Evolutionary conservation across 2,888 invertebrate genomes (phyloP).

Genomic region (Hartigia nigra): DNA sequence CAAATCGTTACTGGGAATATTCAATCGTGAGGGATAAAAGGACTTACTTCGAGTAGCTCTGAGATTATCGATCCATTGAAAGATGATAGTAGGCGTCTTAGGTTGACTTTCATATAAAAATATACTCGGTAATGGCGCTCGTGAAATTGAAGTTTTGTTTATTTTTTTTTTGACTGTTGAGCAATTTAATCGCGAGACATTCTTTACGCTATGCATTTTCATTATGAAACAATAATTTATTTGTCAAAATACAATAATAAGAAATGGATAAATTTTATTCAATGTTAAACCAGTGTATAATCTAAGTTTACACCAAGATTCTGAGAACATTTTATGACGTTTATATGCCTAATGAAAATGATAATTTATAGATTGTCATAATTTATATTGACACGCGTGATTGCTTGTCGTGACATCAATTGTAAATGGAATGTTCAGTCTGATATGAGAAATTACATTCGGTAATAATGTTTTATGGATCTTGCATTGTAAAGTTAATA

Average conservation of each 20-base stretch:
- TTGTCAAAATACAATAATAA: background rate
- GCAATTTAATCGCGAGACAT: background rate
- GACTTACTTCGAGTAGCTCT: background rate
- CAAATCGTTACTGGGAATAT: background rate
- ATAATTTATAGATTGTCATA: background rate
- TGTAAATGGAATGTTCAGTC: background rate
- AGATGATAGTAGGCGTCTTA: background rate
- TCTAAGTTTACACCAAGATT: background rate
- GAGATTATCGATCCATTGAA: background rate
- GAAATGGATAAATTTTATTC: background rate
- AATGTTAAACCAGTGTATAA: background rate
- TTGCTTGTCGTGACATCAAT: background rate
- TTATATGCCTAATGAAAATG: background rate
- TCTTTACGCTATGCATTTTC: background rate
- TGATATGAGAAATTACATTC: background rate
- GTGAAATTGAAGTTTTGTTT: background rate
- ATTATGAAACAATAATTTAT: background rate
- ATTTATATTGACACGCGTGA: too few relatives aligned
- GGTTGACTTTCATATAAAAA: background rate
- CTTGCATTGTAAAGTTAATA: background rate
- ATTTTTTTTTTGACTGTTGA: background rate
- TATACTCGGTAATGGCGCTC: background rate
- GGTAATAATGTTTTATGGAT: background rate
- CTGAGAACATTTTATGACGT: background rate
- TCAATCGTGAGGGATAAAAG: background rate